Conservation (phyloP, 2,888 invertebrate species). For the Andrena hattorfiana region DNA sequence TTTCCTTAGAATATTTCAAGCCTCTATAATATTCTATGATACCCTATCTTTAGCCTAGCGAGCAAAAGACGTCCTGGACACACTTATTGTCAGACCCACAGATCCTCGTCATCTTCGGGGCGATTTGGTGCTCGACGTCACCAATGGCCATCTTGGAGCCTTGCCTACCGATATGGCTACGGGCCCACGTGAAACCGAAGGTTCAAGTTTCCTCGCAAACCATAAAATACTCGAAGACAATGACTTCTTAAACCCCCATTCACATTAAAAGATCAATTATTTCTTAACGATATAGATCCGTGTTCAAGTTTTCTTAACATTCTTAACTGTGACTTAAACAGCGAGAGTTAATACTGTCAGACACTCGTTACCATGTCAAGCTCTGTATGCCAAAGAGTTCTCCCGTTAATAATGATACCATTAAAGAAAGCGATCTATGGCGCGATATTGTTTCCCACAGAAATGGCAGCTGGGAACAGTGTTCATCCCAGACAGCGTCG, state of each 20-base stretch:
- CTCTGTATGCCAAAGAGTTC: too few relatives aligned
- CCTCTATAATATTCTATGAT: neutral
- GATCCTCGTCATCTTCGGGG: slow-evolving; percentile 88
- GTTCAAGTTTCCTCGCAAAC: slow-evolving; percentile 79
- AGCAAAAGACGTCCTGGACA: slow-evolving; percentile 85
- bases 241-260: neutral
- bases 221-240: neutral
- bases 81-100: slow-evolving; percentile 88
- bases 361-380: too few relatives aligned
- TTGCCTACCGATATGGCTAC: slow-evolving; percentile 93
- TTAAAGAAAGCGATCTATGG: too few relatives aligned
- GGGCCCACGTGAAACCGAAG: slow-evolving; percentile 88
- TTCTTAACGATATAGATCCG: too few relatives aligned
- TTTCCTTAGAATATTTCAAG: neutral
- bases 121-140: slow-evolving; percentile 92
- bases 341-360: too few relatives aligned
- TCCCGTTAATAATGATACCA: too few relatives aligned
- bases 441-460: slow-evolving; percentile 74
- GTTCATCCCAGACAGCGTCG: slow-evolving; percentile 94
- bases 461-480: slow-evolving; percentile 93
- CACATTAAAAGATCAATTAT: neutral
- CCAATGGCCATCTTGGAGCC: slow-evolving; percentile 94
- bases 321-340: too few relatives aligned
- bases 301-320: too few relatives aligned
- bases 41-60: slow-evolving; percentile 31